Evolutionary conservation across 2,888 invertebrate genomes (phyloP).

Genomic region (Parochlus steinenii): DNA sequence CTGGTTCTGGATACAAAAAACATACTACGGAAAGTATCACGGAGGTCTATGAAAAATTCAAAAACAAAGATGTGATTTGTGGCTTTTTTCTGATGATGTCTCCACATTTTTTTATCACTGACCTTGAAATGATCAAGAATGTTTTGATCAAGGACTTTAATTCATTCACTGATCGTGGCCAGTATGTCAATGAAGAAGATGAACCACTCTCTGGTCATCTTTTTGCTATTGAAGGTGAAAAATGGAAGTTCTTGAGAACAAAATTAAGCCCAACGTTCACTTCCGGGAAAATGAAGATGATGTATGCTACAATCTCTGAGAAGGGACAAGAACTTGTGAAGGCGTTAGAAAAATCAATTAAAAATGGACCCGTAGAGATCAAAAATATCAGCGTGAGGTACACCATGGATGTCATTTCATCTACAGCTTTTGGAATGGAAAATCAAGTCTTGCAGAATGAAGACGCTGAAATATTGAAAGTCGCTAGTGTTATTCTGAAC

Average conservation of each 20-base stretch:
- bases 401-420: slow-evolving; percentile 10
- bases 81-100: slow-evolving; percentile 6
- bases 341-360: neutral
- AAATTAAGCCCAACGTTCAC: slow-evolving; percentile 8
- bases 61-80: slow-evolving; percentile 7
- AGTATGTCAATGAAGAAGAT: slow-evolving; percentile 9
- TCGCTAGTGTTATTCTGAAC: neutral
- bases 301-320: slow-evolving; percentile 1
- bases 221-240: slow-evolving; percentile 5
- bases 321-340: slow-evolving; percentile 1
- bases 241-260: slow-evolving; percentile 7
- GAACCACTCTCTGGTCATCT: slow-evolving; percentile 9
- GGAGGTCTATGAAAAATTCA: slow-evolving; percentile 7
- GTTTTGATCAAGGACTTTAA: slow-evolving; percentile 12
- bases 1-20: neutral
- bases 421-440: slow-evolving; percentile 12
- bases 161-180: slow-evolving; percentile 4
- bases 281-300: slow-evolving; percentile 6
- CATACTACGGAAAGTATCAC: neutral
- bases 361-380: neutral
- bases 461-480: slow-evolving; percentile 1
- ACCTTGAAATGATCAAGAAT: slow-evolving; percentile 6
- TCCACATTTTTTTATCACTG: slow-evolving; percentile 6
- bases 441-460: slow-evolving; percentile 4
- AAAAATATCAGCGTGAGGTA: slow-evolving; percentile 8